Evolutionary conservation across 2,888 invertebrate species (phyloP).

Genomic region (Drosophila ustulata): DNA sequence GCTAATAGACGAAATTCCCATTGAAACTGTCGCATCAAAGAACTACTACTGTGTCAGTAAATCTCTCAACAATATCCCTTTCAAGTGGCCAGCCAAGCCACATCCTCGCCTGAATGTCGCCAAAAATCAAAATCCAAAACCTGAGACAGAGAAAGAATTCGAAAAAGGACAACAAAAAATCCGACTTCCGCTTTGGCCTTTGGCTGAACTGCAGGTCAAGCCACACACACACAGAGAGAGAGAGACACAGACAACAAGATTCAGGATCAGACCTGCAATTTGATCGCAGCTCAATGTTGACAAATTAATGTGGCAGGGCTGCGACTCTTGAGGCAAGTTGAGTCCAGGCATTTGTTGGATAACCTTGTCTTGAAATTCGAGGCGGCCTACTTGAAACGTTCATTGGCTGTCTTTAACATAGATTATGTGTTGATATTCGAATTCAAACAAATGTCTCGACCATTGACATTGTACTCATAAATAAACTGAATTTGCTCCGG

Average conservation of each 20-base stretch:
- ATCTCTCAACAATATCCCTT: constrained; percentile 53
- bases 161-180: constrained; percentile 23
- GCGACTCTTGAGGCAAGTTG: neutral
- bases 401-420: constrained; percentile 11
- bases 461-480: constrained; percentile 67
- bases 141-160: constrained; percentile 1
- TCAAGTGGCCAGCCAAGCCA: constrained; percentile 49
- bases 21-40: constrained; percentile 55
- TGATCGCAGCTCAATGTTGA: constrained; percentile 62
- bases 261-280: constrained; percentile 58
- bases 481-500: constrained; percentile 60
- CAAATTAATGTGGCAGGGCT: constrained; percentile 73
- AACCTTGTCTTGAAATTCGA: constrained; percentile 60
- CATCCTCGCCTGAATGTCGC: constrained; percentile 54
- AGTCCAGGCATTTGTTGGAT: constrained; percentile 42
- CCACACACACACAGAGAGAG: constrained; percentile 35
- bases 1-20: constrained; percentile 42
- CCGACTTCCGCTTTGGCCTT: constrained; percentile 67
- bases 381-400: constrained; percentile 61
- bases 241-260: neutral
- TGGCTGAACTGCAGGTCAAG: constrained; percentile 58
- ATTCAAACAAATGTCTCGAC: constrained; percentile 67
- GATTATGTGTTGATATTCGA: constrained; percentile 76
- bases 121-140: constrained; percentile 29
- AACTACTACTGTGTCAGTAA: constrained; percentile 29